Evolutionary conservation across 2,797 vertebrate species (phyloP), one percentile per base, ranked within the genome.

Genomic region (Meda fulgida): DNA sequence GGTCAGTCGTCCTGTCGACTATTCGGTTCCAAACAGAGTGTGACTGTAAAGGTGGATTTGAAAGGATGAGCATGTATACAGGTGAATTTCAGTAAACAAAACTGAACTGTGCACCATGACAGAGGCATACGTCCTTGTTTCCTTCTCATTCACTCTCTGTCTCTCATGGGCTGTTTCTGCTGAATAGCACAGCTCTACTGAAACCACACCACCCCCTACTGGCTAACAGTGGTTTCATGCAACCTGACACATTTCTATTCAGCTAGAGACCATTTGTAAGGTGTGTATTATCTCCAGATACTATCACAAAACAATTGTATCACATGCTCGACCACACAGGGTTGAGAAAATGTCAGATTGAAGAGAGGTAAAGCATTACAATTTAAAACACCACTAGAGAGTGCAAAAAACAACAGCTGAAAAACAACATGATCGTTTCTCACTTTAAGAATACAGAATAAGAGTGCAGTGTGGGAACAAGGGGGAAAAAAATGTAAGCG

Each of bases 131-230:
- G 48, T 53, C 36, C 58, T 60, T 7, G 23, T 78, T 23, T 77
- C n/a, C 26, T 16, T 70, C 19, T 21, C 69, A 43, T 40, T 46
- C 7, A 18, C 19, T 23, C 7, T 43, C 5, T 78, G 40, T n/a
- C 19, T 76, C 34, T 84, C 31, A 46, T 8, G 48, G 51, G 38
- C 40, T 51, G 18, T 65, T 82, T 82, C 21, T 34, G 31, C 18
- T 13, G 3, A 77, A 78, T 11, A 63, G 26, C 73, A 29, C 23
- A 34, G 18, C 48, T 78, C 73, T 31, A 23, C 51, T 77, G 36
- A 65, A 79, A 48, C 83, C 78, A 84, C 82, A 87, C 60, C 86
- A 80, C 77, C 86, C 31, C 82, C 82, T 63, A 76, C 63, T 75
- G 86, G 65, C 16, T 10, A 51, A 14, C n/a, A 18, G 16, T n/a